Base-by-base conservation (phyloP, 2,888 invertebrate genomes). In the Resseliella maxima region DNA sequence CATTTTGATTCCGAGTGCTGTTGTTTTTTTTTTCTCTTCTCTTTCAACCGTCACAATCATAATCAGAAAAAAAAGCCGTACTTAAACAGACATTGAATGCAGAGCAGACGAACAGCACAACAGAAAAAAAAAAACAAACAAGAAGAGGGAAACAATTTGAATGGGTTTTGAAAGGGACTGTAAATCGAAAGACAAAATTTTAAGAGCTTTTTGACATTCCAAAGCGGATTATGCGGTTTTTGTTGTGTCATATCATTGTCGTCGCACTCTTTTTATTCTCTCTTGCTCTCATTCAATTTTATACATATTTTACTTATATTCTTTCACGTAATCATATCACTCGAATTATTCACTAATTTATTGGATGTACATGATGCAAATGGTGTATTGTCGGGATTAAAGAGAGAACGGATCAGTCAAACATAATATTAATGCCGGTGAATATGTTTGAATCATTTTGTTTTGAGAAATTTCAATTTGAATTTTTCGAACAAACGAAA, bases 121-220 rank as follows among this genome's bases (percentile, higher is more conserved):
- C 15, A 12, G 72, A 31, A 72, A n/a, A 12, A 8, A 59, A 59
- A 59, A 59, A 24, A 8, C 12, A 45, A 72, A 72, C 15, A 12
- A 35, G 31, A 72, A n/a, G 2, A 8, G 24, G 24, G 24, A 59
- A 24, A 8, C 21, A 18, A 3, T n/a, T n/a, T 59, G 6, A 59
- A 59, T 59, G 24, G 46, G 5, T 24, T 18, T 59, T 27, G 72
- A 72, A 27, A n/a, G 15, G 31, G 72, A 72, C 35, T 2, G 27
- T 35, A 72, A 59, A 59, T 24, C 59, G 46, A 50, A 18, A 59
- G 59, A 72, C 31, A 72, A 12, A 27, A 72, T 72, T 72, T 72
- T 72, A 72, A 72, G 72, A 72, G 72, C 72, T 72, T 72, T 72
- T 72, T 35, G 72, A 72, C 72, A 72, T 72, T 72, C 72, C 72